Evolutionary conservation across 2,113 vertebrate species (phyloP), one percentile per base, ranked within the genome.

Genomic region (Cyprinodon brontotheroides): DNA sequence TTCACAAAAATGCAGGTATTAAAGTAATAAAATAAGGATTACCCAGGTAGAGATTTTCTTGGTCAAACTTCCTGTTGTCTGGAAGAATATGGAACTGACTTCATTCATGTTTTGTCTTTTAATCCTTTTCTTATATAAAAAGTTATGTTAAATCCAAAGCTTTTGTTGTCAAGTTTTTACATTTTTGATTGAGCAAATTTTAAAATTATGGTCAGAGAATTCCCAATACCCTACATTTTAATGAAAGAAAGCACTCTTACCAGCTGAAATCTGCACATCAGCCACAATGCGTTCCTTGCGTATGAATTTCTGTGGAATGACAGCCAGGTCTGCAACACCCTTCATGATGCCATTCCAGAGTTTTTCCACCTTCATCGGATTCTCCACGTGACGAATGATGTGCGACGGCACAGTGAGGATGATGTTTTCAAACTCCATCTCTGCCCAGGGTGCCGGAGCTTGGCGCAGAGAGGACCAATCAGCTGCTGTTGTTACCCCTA

Each of bases 251-350:
- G 61, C 14, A 15, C 7, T n/a, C 2, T 62, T 39, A 29, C 50
- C 71, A 66, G 94, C 95, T 72, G 95, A 94, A 79, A 96, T 95
- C 78, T 97, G 95, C 80, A 96, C 93, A 9, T 96, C 94, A 0
- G 94, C 76, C 0, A 97, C 95, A 45, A 95, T 92, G 13, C 95
- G 95, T 76, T 97, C 95, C 59, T 95, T 96, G 68, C 94, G 93
- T 1, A 92, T 86, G 62, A 96, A 91, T 15, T 90, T 93, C 62
- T 87, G 82, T 39, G 95, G 92, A 45, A 81, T 89, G 0, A 63
- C 88, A 1, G 95, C 95, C 50, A 96, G 89, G 5, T 93, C 93
- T 0, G 95, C 92, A 12, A 95, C 78, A 0, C 79, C 92, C 65
- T 68, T 90, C 94, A 96, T 96, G 39, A 95, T 92, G 57, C 82